Evolutionary conservation across 2,113 vertebrate genomes (phyloP), one percentile per base, ranked within the genome.

Genomic region (Bothrops jararaca): DNA sequence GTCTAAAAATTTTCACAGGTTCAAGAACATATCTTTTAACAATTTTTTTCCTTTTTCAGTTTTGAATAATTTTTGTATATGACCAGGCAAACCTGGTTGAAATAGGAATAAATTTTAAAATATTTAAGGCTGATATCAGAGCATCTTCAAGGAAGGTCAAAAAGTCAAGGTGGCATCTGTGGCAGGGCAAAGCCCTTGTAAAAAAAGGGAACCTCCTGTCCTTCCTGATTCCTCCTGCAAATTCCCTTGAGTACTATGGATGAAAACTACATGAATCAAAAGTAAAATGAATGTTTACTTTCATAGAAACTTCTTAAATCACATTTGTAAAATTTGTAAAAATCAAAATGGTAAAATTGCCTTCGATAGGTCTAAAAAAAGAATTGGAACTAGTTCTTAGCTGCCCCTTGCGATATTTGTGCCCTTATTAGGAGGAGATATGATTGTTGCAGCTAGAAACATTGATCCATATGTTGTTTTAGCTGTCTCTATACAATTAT

Each of bases 41-140:
- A 91, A 18, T 34, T 34, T 64, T 15, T 69, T 69, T 0, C n/a
- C 69, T 74, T 34, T 74, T 74, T 74, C 69, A 74, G n/a, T 74
- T 74, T 1, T 74, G n/a, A 39, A 74, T 74, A 74, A 74, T 74
- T 29, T 91, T 94, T 92, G 90, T 93, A 3, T 18, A 88, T 93
- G 91, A 2, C 74, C 94, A 94, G 69, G 58, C 54, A 89, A 94
- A 95, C 58, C 88, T 91, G 1, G 0, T 39, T 42, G 50, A 80
- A 90, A 56, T 95, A 92, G 88, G 74, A 58, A 1, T 56, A 3
- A 92, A 80, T 89, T 94, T 92, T 89, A 94, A 29, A 56, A 92
- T 95, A 91, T 85, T 94, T 13, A 1, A 24, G 74, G 74, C 92
- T 93, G 92, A 91, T 74, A 39, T 74, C n/a, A 74, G 69, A 34